phyloP scores from a whole-genome alignment of 1,140 invertebrate genomes.

The Drosophila ficusphila region DNA sequence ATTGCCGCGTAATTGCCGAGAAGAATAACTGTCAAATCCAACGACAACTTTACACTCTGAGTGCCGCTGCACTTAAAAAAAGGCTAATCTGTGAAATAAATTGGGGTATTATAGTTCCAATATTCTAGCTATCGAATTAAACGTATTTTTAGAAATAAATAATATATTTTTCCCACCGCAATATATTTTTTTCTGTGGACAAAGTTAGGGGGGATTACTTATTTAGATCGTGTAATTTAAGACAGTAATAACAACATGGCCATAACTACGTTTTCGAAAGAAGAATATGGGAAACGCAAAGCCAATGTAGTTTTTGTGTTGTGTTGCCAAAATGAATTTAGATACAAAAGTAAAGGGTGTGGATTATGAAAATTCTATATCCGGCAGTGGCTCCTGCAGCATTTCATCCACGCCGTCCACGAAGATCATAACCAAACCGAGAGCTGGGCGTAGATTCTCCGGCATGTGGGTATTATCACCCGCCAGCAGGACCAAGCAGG shows the following conservation, averaged over 20 bases:
- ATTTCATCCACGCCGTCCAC: constrained; percentile 56
- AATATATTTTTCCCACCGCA: not conserved
- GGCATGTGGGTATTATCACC: constrained; percentile 64
- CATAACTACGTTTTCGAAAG: not conserved
- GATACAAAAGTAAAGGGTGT: not conserved
- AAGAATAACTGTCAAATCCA: constrained; percentile 23
- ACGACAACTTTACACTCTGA: not conserved
- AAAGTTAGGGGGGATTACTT: not conserved
- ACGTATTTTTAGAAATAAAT: no score
- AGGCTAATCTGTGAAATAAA: no score
- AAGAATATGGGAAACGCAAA: not conserved
- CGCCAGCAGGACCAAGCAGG: constrained; percentile 47
- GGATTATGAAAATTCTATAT: constrained; percentile 12
- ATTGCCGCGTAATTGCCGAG: constrained; percentile 38
- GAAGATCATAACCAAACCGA: constrained; percentile 61
- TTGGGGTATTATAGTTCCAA: no score
- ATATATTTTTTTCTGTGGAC: not conserved
- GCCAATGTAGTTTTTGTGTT: not conserved
- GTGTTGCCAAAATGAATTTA: constrained; percentile 26
- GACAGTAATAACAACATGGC: constrained; percentile 8
- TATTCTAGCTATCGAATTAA: no score
- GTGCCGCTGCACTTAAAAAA: not conserved
- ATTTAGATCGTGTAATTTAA: constrained; percentile 1
- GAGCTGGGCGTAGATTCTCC: constrained; percentile 44
- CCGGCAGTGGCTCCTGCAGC: constrained; percentile 2